phyloP scores from a whole-genome alignment of 2,113 vertebrate species.

The Gila orcuttii region DNA sequence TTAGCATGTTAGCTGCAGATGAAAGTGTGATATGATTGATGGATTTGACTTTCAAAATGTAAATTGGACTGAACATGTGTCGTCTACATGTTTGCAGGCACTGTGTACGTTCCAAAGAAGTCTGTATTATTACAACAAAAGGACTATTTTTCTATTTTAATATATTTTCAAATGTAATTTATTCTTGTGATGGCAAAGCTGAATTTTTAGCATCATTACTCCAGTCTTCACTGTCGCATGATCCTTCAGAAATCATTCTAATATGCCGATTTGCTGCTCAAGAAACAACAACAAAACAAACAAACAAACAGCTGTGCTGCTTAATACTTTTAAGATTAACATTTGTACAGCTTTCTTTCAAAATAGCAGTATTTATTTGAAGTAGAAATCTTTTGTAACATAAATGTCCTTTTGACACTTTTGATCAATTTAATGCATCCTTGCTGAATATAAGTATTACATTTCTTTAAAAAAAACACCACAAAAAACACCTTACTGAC shows the following conservation, averaged over 20 bases:
- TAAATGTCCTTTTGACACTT: not conserved
- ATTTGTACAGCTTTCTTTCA: too few relatives aligned
- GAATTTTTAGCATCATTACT: not conserved
- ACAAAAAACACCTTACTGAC: not conserved
- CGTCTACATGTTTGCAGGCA: not conserved
- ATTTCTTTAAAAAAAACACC: not conserved
- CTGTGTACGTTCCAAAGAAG: not conserved
- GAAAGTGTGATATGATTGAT: constrained; percentile 27
- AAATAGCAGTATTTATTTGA: too few relatives aligned
- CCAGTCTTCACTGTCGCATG: not conserved
- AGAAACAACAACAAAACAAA: not conserved
- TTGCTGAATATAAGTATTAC: not conserved
- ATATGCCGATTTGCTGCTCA: not conserved
- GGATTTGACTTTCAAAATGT: constrained; percentile 34
- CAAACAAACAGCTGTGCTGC: not conserved
- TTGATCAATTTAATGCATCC: not conserved
- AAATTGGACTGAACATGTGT: constrained; percentile 31
- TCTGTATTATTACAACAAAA: not conserved
- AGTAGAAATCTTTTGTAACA: not conserved
- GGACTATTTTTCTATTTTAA: not conserved
- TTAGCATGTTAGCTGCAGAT: constrained; percentile 44
- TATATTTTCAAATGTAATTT: not conserved
- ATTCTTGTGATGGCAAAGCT: not conserved
- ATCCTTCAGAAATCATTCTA: not conserved
- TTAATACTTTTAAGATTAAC: too few relatives aligned